Conservation (phyloP, 1,140 invertebrate species). For the Drosophila serrata region DNA sequence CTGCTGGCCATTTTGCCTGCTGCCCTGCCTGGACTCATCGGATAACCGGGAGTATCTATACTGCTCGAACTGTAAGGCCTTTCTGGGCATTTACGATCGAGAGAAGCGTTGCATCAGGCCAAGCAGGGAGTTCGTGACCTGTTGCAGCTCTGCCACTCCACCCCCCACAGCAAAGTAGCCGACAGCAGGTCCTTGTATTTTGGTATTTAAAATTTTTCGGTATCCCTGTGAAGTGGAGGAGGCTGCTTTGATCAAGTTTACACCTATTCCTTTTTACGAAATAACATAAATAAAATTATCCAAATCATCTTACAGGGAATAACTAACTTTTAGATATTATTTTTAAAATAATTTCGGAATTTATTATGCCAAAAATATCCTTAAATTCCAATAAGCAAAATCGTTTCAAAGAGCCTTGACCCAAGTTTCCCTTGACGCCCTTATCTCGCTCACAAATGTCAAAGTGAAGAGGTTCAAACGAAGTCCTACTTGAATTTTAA, state of each 20-base stretch:
- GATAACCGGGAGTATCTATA: slow-evolving; percentile 83
- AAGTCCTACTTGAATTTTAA: slow-evolving; percentile 45
- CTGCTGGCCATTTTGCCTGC: slow-evolving; percentile 85
- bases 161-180: background rate
- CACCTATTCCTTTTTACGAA: slow-evolving; percentile 4
- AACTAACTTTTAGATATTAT: background rate
- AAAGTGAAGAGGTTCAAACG: slow-evolving; percentile 40
- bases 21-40: slow-evolving; percentile 58
- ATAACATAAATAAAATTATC: background rate
- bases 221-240: background rate
- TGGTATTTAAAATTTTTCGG: slow-evolving; percentile 4
- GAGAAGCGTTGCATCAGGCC: slow-evolving; percentile 73
- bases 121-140: slow-evolving; percentile 63
- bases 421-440: background rate
- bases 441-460: slow-evolving; percentile 45
- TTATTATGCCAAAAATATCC: background rate
- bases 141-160: slow-evolving; percentile 4
- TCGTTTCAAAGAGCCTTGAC: too few species aligned
- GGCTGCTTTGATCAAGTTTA: background rate
- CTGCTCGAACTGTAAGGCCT: slow-evolving; percentile 80
- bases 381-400: background rate
- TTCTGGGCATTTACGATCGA: slow-evolving; percentile 85
- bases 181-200: background rate
- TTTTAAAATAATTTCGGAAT: background rate
- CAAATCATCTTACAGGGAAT: background rate